Conservation (phyloP, 2,797 vertebrate genomes). For the Ambastaia sidthimunki region DNA sequence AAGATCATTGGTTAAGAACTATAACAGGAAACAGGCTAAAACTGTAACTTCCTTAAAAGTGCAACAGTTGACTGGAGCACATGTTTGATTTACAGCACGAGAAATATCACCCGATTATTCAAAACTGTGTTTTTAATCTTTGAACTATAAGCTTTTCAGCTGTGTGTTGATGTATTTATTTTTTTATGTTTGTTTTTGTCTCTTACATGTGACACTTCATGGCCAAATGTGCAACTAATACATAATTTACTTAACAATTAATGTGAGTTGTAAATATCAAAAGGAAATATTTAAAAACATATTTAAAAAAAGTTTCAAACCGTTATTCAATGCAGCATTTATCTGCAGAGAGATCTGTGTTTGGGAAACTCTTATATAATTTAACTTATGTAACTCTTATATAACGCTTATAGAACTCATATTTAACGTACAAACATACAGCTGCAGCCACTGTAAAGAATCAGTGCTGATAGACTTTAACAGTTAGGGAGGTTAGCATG, state of each 20-base stretch:
- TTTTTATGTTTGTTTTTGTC: neutral
- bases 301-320: too few relatives aligned
- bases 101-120: neutral
- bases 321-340: too few relatives aligned
- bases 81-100: neutral
- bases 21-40: neutral
- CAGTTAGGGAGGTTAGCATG: slow-evolving; percentile 27
- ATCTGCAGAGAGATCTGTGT: too few relatives aligned
- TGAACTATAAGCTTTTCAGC: neutral
- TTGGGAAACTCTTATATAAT: too few relatives aligned
- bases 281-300: too few relatives aligned
- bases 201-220: too few relatives aligned
- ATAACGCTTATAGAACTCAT: neutral
- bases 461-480: neutral
- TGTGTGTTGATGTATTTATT: neutral
- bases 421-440: neutral
- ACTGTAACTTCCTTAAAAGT: slow-evolving; percentile 2
- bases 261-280: too few relatives aligned
- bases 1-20: neutral
- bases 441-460: neutral
- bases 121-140: neutral
- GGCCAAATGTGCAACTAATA: neutral
- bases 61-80: neutral
- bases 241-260: too few relatives aligned
- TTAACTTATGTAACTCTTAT: too few relatives aligned